Evolutionary conservation across 1,140 invertebrate species (phyloP), one percentile per base, ranked within the genome.

Genomic region (Thaumatotibia leucotreta): DNA sequence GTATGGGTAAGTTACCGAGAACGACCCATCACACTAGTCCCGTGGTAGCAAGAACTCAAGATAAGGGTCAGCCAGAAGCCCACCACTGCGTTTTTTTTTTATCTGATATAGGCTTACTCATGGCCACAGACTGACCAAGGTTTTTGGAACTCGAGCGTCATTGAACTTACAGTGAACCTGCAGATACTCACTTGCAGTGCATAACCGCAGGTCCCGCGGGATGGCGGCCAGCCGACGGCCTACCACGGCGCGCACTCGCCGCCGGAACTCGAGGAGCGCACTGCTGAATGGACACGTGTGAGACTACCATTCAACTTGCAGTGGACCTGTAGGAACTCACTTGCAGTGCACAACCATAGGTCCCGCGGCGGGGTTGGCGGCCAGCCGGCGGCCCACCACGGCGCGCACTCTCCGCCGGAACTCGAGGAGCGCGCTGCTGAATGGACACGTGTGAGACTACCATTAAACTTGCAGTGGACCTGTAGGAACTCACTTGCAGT

Each of bases 281-380:
- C 27, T 29, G 61, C 27, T 29, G 27, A 29, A 29, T 29, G 6
- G 2, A 2, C 2, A 6, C 6, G 27, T 4, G 27, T 29, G 97
- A 17, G 96, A 97, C 70, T 97, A 97, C 98, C 27, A 29, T 2
- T 29, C 6, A 4, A 24, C 14, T 11, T 54, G 20, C 11, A 63
- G 3, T 4, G 31, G 1, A 61, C 5, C 39, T 66, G 8, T 27
- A 11, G 10, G 5, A 17, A 92, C 94, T 94, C 89, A 97, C 97
- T 96, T 98, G 97, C 98, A 99, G 84, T 99, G 98, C 1, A 99
- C 97, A 23, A 99, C 93, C 91, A 98, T 97, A 0, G 97, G 97
- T 0, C 97, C 97, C 17, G 95, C 93, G 63, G 91, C 91, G 33
- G 95, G 93, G 69, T 94, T 95, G 10, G 93, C 92, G 71, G 95